Evolutionary conservation across 2,113 vertebrate species (phyloP).

Genomic region (Engraulis encrasicolus): DNA sequence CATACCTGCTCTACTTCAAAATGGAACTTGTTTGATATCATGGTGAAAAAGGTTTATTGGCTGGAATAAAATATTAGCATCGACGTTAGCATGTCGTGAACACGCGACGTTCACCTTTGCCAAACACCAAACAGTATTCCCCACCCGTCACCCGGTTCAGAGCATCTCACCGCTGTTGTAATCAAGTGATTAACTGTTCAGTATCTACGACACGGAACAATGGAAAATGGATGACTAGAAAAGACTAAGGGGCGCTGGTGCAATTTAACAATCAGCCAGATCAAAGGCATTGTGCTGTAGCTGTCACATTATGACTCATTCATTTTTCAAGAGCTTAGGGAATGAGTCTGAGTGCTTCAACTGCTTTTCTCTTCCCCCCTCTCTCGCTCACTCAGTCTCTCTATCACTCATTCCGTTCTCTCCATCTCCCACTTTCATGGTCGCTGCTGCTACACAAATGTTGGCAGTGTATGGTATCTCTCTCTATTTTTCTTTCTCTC

Average conservation of each 20-base stretch:
- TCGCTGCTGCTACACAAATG: neutral
- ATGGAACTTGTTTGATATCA: no score
- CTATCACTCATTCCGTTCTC: neutral
- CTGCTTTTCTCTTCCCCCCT: neutral
- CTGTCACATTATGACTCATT: neutral
- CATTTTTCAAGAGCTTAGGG: neutral
- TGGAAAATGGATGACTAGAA: neutral
- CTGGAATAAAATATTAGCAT: no score
- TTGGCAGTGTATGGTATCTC: conserved; percentile 10
- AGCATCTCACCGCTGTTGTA: neutral
- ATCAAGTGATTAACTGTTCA: neutral
- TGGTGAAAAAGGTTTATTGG: no score
- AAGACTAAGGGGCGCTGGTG: neutral
- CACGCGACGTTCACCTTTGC: no score
- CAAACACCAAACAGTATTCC: no score
- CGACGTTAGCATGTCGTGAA: no score
- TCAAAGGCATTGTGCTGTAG: neutral
- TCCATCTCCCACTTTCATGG: neutral
- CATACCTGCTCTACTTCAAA: no score
- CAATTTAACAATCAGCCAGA: neutral
- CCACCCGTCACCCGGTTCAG: neutral
- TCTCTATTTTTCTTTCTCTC: conserved; percentile 1
- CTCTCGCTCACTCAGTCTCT: neutral
- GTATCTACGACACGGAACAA: neutral
- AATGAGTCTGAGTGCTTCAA: neutral